Evolutionary conservation across 2,888 invertebrate genomes (phyloP), one percentile per base, ranked within the genome.

Genomic region (Chesias legatella): DNA sequence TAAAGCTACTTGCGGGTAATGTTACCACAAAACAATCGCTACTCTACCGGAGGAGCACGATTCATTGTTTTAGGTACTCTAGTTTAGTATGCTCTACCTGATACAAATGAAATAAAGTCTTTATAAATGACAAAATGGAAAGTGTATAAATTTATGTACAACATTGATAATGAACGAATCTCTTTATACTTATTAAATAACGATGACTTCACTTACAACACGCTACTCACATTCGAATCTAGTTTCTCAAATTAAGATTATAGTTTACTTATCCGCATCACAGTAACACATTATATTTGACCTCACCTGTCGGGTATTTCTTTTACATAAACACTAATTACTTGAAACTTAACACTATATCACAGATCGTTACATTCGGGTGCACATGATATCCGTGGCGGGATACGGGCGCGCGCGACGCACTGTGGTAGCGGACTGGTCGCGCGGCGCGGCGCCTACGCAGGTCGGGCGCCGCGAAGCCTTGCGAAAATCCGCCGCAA

Each of bases 311-410:
- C 56, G 38, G 38, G 48, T 56, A 64, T 53, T 65, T 53, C 43
- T 60, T 55, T 62, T 58, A 69, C 58, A 67, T 63, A 53, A 66
- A 60, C 62, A 73, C 67, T 69, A 67, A 67, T 63, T 60, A 63
- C 56, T 66, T 66, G 72, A 64, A 79, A 80, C 79, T 81, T 83
- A 85, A 73, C 71, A 82, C 79, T 85, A 82, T 80, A 83, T 84
- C 82, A 86, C 84, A 84, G 76, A 78, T 78, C 68, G 75, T 76
- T 79, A 74, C 65, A 66, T 71, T 72, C 64, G 73, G 66, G 63
- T 75, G 75, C 73, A 75, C 81, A 84, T 76, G 68, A 60, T 69
- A 48, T 40, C 63, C 57, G 52, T 50, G 57, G 58, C 58, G 67
- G 64, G 67, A 63, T 72, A 70, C 68, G 60, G 63, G 65, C 60